These are phyloP conservation scores for Rhamnusium bicolor DNA, from an alignment of 2,888 invertebrate genomes.

Conservation along the genomic window DNA sequence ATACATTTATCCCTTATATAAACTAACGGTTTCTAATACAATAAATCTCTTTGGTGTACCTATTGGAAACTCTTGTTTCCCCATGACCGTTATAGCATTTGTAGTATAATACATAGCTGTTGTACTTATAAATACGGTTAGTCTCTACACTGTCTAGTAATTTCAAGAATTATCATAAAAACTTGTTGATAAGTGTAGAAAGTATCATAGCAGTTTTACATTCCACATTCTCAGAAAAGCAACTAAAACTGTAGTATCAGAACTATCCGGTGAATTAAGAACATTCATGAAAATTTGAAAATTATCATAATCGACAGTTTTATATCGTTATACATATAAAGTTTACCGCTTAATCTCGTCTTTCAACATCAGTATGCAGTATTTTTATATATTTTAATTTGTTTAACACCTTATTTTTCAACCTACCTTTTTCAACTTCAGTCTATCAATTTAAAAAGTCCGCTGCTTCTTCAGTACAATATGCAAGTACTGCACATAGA, in stretches of 20 bases:
- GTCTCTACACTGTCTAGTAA: constrained; percentile 14
- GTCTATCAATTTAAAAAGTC: neutral
- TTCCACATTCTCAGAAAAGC: constrained; percentile 24
- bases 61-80: neutral
- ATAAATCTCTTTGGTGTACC: constrained; percentile 7
- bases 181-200: constrained; percentile 11
- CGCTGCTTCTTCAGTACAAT: neutral
- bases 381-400: neutral
- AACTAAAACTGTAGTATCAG: constrained; percentile 16
- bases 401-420: no score
- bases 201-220: constrained; percentile 4
- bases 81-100: constrained; percentile 20
- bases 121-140: constrained; percentile 30
- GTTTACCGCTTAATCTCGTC: neutral
- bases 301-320: constrained; percentile 23
- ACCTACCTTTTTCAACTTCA: neutral
- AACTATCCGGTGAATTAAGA: constrained; percentile 24
- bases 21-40: constrained; percentile 12
- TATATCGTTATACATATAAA: neutral
- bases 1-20: neutral
- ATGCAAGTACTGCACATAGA: neutral
- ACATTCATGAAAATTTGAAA: constrained; percentile 24
- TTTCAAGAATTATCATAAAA: constrained; percentile 35
- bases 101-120: constrained; percentile 16
- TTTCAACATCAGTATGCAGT: neutral